Conservation (phyloP, 2,888 invertebrate genomes). For the Empis livida region DNA sequence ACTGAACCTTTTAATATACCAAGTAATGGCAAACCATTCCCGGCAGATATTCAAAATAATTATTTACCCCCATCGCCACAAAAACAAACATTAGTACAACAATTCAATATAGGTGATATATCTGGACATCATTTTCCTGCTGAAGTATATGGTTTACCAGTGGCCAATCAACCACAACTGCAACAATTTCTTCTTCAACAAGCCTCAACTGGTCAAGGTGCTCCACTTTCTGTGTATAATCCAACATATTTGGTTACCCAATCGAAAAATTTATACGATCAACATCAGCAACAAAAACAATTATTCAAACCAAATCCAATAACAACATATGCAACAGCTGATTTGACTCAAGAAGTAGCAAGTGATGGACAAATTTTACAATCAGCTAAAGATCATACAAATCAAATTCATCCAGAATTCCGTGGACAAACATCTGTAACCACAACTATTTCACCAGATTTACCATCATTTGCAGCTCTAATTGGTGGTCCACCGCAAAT, state of each 20-base stretch:
- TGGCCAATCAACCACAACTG: conserved; percentile 35
- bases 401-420: conserved; percentile 26
- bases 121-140: conserved; percentile 33
- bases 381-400: conserved; percentile 26
- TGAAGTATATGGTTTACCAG: conserved; percentile 36
- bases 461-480: conserved; percentile 24
- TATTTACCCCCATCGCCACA: conserved; percentile 25
- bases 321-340: conserved; percentile 24
- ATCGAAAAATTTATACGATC: conserved; percentile 33
- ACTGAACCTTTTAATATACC: conserved; percentile 35
- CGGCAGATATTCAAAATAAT: conserved; percentile 29
- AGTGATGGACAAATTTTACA: conserved; percentile 33
- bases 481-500: conserved; percentile 25
- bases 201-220: conserved; percentile 22
- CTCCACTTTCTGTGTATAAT: conserved; percentile 31
- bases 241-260: conserved; percentile 33
- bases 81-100: conserved; percentile 27
- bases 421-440: conserved; percentile 15
- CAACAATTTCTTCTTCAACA: conserved; percentile 28
- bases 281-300: conserved; percentile 26
- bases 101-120: conserved; percentile 30
- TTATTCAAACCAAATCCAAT: conserved; percentile 39
- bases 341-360: conserved; percentile 31
- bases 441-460: conserved; percentile 19
- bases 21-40: conserved; percentile 34